These are phyloP conservation scores for Mustela lutreola DNA, from an alignment of 2,113 vertebrate genomes.

Conservation along the genomic window DNA sequence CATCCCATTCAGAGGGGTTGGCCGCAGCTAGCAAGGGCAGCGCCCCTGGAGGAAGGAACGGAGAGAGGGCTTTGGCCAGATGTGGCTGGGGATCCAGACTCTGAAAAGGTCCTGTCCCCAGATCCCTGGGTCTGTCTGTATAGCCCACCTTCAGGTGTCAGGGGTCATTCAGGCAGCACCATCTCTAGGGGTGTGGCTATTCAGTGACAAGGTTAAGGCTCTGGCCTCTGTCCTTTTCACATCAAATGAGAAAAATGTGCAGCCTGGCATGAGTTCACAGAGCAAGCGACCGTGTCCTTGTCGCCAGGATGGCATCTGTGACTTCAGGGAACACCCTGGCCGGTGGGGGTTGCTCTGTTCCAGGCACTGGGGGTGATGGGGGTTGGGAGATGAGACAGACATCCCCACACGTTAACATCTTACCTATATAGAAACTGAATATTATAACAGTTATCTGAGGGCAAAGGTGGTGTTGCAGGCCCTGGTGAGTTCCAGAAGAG, in stretches of 20 bases:
- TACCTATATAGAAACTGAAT: not conserved
- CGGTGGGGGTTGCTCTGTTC: not conserved
- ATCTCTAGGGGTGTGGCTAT: not conserved
- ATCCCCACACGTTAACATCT: not conserved
- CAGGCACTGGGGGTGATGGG: not conserved
- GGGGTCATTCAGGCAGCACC: too few species aligned
- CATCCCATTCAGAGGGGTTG: not conserved
- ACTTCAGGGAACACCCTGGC: not conserved
- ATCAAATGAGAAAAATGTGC: not conserved
- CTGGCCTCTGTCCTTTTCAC: not conserved
- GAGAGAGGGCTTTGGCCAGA: not conserved
- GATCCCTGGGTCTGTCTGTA: not conserved
- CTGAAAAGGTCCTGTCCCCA: not conserved
- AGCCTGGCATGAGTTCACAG: accelerated
- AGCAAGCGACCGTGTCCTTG: not conserved
- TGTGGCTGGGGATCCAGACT: not conserved
- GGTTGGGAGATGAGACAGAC: not conserved
- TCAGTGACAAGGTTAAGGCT: not conserved
- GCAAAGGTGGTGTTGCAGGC: not conserved
- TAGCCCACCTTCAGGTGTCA: not conserved
- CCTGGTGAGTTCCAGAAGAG: accelerated
- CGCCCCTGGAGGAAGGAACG: not conserved
- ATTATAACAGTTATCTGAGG: not conserved
- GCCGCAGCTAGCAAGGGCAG: not conserved
- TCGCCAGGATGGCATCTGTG: not conserved